A percentile compares a stretch with the other conserved stretches of the same genome.
phyloP scores from a whole-genome alignment of 2,888 invertebrate genomes.

The Diaprepes abbreviatus region DNA sequence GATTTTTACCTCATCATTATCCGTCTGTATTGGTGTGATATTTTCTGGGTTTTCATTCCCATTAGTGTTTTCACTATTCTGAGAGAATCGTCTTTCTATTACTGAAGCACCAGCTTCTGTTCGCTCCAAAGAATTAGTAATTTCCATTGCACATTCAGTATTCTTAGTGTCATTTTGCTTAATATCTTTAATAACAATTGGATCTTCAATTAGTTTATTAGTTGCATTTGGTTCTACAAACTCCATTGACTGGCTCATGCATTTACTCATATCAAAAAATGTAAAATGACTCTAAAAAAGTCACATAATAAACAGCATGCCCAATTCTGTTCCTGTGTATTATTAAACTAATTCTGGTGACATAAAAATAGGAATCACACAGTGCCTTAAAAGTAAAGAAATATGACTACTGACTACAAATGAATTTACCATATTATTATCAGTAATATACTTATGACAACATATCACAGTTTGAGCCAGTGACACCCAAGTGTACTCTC shows the following conservation, averaged over 20 bases:
- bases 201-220: constrained; percentile 51
- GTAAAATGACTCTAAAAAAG: constrained; percentile 64
- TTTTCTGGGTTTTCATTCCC: constrained; percentile 61
- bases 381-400: too few species aligned
- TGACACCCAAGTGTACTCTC: constrained; percentile 75
- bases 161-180: constrained; percentile 36
- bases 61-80: constrained; percentile 62
- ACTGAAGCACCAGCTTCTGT: constrained; percentile 59
- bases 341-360: too few species aligned
- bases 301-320: too few species aligned
- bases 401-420: too few species aligned
- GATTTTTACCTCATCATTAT: constrained; percentile 64
- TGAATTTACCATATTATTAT: constrained; percentile 69
- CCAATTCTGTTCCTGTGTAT: too few species aligned
- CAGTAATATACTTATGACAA: constrained; percentile 76
- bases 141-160: constrained; percentile 13
- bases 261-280: constrained; percentile 64
- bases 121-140: constrained; percentile 57
- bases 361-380: too few species aligned
- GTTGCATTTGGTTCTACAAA: constrained; percentile 26
- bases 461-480: constrained; percentile 76
- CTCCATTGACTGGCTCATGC: constrained; percentile 59
- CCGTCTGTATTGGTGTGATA: constrained; percentile 62
- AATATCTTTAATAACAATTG: constrained; percentile 41
- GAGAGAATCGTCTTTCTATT: constrained; percentile 62